phyloP scores from a whole-genome alignment of 2,113 vertebrate genomes.

The Euleptes europaea region DNA sequence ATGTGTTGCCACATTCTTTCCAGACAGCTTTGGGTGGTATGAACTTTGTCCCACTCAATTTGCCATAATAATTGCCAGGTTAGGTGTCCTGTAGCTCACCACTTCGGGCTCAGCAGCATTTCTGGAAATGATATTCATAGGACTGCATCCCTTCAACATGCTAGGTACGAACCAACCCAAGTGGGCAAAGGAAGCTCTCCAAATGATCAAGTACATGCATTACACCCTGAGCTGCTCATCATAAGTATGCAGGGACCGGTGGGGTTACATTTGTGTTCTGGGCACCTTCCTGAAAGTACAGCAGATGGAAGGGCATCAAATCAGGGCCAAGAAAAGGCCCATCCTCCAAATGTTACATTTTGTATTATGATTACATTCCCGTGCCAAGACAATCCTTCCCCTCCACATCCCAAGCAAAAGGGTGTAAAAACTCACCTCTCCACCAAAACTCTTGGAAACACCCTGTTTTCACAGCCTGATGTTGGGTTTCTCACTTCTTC shows the following conservation, averaged over 20 bases:
- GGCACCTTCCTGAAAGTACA: too few species aligned
- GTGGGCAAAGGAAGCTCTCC: background rate
- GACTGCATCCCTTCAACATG: background rate
- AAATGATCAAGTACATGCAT: background rate
- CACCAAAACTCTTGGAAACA: too few species aligned
- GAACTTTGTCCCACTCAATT: constrained; percentile 44
- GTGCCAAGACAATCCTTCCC: too few species aligned
- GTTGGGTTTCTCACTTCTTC: too few species aligned
- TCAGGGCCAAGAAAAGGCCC: too few species aligned
- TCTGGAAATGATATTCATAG: constrained; percentile 27
- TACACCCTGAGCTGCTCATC: constrained; percentile 18
- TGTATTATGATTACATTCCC: too few species aligned
- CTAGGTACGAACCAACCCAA: constrained; percentile 12
- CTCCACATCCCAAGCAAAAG: too few species aligned
- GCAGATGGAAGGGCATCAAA: too few species aligned
- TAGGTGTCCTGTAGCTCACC: constrained; percentile 26
- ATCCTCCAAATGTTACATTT: too few species aligned
- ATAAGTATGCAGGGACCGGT: background rate
- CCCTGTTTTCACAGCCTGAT: too few species aligned
- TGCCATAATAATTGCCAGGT: constrained; percentile 54
- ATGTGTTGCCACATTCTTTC: constrained; percentile 48
- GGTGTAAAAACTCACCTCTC: too few species aligned
- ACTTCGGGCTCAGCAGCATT: constrained; percentile 12
- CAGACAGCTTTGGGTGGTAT: constrained; percentile 27
- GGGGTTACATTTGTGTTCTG: constrained; percentile 21